Evolutionary conservation across 2,888 invertebrate genomes (phyloP).

Genomic region (Pachydiplax longipennis): DNA sequence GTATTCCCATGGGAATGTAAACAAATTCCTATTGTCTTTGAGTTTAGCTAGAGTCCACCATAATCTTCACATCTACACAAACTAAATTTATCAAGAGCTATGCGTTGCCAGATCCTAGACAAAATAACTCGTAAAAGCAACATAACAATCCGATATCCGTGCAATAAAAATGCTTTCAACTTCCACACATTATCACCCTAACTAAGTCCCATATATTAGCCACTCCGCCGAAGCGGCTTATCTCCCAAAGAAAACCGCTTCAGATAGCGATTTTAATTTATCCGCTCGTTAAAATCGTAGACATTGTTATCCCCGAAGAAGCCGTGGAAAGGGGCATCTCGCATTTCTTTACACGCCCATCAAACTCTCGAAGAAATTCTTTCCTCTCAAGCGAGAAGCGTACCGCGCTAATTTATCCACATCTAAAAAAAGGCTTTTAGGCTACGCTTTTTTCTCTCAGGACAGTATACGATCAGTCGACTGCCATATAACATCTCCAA

Average conservation of each 20-base stretch:
- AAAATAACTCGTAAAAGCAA: not conserved
- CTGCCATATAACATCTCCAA: not conserved
- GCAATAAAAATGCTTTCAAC: not conserved
- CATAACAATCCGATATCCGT: not conserved
- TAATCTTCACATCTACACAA: no score
- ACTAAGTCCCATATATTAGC: not conserved
- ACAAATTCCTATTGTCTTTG: no score
- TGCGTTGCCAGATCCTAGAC: not conserved
- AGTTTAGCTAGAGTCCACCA: no score
- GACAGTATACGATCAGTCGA: constrained; percentile 1
- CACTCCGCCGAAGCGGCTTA: not conserved
- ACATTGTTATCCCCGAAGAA: not conserved
- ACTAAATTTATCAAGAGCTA: no score
- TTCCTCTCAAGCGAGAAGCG: not conserved
- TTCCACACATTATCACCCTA: not conserved
- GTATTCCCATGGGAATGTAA: no score
- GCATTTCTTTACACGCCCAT: not conserved
- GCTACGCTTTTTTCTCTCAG: not conserved
- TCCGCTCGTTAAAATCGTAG: not conserved
- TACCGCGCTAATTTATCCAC: not conserved
- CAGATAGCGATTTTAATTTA: not conserved
- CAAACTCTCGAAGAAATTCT: not conserved
- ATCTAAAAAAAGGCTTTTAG: not conserved
- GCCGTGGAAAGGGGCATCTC: not conserved
- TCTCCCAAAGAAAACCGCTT: not conserved